A percentile compares a stretch with the other conserved stretches of the same genome.
These are phyloP conservation scores for Loris lydekkerianus DNA, from an alignment of 2,797 vertebrate genomes.

Conservation along the genomic window DNA sequence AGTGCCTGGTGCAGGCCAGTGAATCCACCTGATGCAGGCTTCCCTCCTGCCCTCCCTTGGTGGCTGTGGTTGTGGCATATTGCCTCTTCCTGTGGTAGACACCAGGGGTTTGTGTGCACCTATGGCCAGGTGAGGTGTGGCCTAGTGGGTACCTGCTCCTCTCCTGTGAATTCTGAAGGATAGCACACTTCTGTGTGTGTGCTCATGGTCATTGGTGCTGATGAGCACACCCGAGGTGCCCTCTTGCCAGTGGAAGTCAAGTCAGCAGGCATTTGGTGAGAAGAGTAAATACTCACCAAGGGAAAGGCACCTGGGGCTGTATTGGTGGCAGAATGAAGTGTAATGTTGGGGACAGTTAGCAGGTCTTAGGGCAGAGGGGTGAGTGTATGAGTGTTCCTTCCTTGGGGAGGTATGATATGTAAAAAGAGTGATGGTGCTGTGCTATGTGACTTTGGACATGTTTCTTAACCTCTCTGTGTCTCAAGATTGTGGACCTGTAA, in stretches of 20 bases:
- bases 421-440: not conserved
- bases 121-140: not conserved
- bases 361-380: not conserved
- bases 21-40: not conserved
- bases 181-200: not conserved
- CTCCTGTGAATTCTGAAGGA: not conserved
- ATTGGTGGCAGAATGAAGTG: not conserved
- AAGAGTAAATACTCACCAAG: not conserved
- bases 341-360: not conserved
- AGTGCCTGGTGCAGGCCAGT: not conserved
- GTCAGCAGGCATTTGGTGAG: not conserved
- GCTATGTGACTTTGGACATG: not conserved
- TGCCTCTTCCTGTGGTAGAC: not conserved
- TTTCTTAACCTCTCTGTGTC: not conserved
- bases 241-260: fast-evolving
- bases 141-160: not conserved
- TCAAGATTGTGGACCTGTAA: not conserved
- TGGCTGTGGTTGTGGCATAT: not conserved
- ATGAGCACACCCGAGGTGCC: not conserved
- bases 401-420: not conserved
- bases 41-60: not conserved
- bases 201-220: not conserved
- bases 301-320: not conserved
- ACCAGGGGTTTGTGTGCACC: fast-evolving
- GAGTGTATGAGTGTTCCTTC: not conserved